Percentiles rank a stretch among this genome's conserved stretches.
These are phyloP conservation scores for Oryctolagus cuniculus DNA, from an alignment of 2,113 vertebrate species.

Conservation along the genomic window DNA sequence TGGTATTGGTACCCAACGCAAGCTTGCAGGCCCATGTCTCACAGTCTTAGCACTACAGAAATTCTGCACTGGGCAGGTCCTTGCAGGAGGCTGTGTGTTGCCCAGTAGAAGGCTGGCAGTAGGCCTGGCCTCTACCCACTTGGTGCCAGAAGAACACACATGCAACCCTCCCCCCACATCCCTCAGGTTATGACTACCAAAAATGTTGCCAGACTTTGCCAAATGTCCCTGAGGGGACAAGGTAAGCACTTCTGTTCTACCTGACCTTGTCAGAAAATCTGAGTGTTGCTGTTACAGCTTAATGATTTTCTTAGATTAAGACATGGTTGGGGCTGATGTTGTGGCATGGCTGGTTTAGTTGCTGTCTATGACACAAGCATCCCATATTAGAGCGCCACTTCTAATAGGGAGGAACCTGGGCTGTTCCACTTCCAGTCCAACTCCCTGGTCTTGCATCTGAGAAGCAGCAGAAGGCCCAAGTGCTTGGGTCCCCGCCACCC, in stretches of 20 bases:
- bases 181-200: not conserved
- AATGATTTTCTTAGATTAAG: conserved; percentile 34
- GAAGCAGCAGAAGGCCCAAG: too few species aligned
- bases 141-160: not conserved
- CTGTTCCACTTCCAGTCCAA: too few species aligned
- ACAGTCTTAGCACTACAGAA: not conserved
- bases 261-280: conserved; percentile 17
- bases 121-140: not conserved
- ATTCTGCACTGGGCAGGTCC: not conserved
- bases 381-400: too few species aligned
- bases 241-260: conserved; percentile 11
- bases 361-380: too few species aligned
- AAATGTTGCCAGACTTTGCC: conserved; percentile 15
- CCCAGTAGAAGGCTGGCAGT: not conserved
- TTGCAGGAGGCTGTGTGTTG: not conserved
- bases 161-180: too few species aligned
- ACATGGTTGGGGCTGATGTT: not conserved
- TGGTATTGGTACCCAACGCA: not conserved
- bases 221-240: not conserved
- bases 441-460: too few species aligned
- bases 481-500: too few species aligned
- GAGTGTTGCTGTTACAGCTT: not conserved
- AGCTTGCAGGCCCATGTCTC: not conserved
- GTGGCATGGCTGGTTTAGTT: too few species aligned
- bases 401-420: too few species aligned